Base-by-base conservation (phyloP, 2,797 vertebrate species). In the Dipus sagitta region DNA sequence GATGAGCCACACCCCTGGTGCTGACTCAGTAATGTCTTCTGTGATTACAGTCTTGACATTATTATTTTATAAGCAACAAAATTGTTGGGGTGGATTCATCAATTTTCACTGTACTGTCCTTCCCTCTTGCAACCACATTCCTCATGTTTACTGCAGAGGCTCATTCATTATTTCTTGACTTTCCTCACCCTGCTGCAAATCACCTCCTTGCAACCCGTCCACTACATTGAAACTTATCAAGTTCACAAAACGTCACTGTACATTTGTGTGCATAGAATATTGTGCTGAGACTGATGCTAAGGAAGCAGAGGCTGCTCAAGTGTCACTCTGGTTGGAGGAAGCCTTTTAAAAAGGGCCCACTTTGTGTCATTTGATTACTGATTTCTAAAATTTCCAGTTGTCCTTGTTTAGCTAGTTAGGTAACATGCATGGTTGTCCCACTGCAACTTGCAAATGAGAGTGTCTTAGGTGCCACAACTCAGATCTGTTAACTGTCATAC, bases 21-120 rank as follows among this genome's bases (percentile, higher is more conserved):
- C 96, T 97, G 96, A 96, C 91, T 96, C 94, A 92, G 94, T 88
- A 88, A 81, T 95, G 90, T 34, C 71, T 91, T 72, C 52, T 83
- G 64, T 32, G 74, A 96, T 94, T 94, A 58, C 42, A 54, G 62
- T 93, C 34, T 78, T 32, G 60, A 78, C 47, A 82, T 91, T 87
- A 88, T 95, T 91, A 70, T 28, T 93, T 93, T 86, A 6, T 81
- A 93, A 85, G 52, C 88, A 71, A 84, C 72, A 86, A 91, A 86
- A 75, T 15, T 79, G 54, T 75, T 14, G 80, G 52, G 71, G 11
- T 75, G 21, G 65, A 23, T 77, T 93, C 67, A 86, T 79, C 80
- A 65, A 89, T 95, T 87, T 95, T 15, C 82, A 86, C 93, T 62
- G 79, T 86, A 72, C n/a, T 67, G 72, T 32, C 32, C 85, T 21